These are phyloP conservation scores for Micropterix aruncella DNA, from an alignment of 2,888 invertebrate genomes.

Conservation along the genomic window DNA sequence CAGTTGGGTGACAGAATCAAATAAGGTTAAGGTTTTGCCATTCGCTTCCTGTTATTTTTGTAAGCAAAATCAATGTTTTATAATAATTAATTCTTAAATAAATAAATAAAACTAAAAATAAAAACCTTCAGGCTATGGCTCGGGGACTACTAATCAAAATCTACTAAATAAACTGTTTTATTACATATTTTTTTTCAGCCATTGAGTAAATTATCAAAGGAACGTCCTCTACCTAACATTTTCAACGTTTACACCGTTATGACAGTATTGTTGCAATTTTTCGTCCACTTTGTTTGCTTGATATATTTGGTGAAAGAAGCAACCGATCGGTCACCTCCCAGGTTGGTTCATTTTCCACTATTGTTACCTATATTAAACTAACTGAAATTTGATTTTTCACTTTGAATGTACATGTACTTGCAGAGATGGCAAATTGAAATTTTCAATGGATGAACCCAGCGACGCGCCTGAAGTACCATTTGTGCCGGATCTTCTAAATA, in stretches of 20 bases:
- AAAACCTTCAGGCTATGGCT: too few species aligned
- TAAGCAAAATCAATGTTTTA: too few species aligned
- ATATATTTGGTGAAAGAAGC: constrained; percentile 81
- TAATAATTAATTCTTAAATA: too few species aligned
- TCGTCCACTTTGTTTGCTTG: constrained; percentile 85
- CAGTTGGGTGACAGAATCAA: too few species aligned
- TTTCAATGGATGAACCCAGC: constrained; percentile 45
- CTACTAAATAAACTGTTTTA: too few species aligned
- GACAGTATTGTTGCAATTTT: constrained; percentile 89
- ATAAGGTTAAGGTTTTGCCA: too few species aligned
- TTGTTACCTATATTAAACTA: neutral
- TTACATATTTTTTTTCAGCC: constrained; percentile 48
- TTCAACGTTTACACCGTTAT: constrained; percentile 95
- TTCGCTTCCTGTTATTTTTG: too few species aligned
- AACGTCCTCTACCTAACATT: constrained; percentile 94
- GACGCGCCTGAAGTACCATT: constrained; percentile 69
- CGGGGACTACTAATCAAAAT: too few species aligned
- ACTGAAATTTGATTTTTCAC: too few species aligned
- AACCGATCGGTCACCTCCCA: constrained; percentile 51
- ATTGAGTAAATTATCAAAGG: constrained; percentile 78
- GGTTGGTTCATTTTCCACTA: constrained; percentile 38
- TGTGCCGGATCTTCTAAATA: constrained; percentile 88
- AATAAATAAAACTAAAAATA: too few species aligned
- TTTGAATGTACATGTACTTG: constrained; percentile 10
- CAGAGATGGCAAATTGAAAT: constrained; percentile 43